Conservation (phyloP, 2,888 invertebrate species). For the Drosophila picticornis region DNA sequence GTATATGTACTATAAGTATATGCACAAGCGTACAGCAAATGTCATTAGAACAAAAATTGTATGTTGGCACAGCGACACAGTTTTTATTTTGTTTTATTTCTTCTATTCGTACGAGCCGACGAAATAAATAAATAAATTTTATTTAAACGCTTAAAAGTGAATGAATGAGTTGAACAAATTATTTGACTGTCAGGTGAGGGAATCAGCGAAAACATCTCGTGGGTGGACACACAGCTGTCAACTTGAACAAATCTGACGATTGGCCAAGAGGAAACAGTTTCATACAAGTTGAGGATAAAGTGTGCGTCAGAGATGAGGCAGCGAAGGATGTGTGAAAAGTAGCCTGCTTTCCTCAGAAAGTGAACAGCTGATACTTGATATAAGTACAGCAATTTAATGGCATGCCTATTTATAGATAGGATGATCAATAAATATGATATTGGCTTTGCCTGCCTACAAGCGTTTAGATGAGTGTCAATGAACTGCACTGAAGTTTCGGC, state of each 20-base stretch:
- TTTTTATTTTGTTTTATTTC: constrained; percentile 30
- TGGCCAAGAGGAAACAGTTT: constrained; percentile 67
- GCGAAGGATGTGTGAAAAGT: constrained; percentile 33
- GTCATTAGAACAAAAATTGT: constrained; percentile 72
- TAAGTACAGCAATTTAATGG: background rate
- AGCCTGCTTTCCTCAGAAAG: background rate
- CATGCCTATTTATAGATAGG: constrained; percentile 17
- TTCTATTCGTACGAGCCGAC: constrained; percentile 17
- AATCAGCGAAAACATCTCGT: constrained; percentile 21
- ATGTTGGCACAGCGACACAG: constrained; percentile 73
- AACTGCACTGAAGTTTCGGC: constrained; percentile 63
- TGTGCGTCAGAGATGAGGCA: constrained; percentile 32
- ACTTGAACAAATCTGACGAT: constrained; percentile 61
- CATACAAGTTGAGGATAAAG: constrained; percentile 43
- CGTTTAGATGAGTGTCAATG: constrained; percentile 59
- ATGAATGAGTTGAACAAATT: constrained; percentile 39
- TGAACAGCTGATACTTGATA: constrained; percentile 47
- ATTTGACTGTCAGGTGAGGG: constrained; percentile 44
- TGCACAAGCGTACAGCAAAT: constrained; percentile 36
- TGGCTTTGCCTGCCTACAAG: constrained; percentile 52
- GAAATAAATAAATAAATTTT: constrained; percentile 62
- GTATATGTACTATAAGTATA: background rate
- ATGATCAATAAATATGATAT: constrained; percentile 36
- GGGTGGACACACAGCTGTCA: constrained; percentile 73
- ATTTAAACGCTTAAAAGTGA: constrained; percentile 57